A percentile compares a stretch with the other conserved stretches of the same genome.
These are phyloP conservation scores for Eulithis prunata DNA, from an alignment of 2,888 invertebrate genomes.

Conservation along the genomic window DNA sequence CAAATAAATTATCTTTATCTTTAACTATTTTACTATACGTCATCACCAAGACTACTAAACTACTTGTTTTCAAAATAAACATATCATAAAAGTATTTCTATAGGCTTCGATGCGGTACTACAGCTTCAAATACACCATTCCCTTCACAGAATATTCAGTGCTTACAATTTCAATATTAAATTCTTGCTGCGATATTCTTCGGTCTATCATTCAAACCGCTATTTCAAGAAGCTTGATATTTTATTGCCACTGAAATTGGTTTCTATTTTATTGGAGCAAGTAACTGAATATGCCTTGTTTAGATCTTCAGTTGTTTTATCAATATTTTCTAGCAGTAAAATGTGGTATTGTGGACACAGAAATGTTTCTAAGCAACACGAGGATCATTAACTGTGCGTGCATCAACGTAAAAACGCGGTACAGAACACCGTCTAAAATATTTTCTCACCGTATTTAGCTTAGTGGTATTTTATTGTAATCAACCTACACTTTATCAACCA, in stretches of 20 bases:
- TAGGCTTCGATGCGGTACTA: neutral
- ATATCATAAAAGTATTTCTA: neutral
- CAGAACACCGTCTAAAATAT: too few species aligned
- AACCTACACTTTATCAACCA: too few species aligned
- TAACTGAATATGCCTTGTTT: conserved; percentile 1
- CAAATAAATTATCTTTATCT: too few species aligned
- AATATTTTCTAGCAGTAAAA: neutral
- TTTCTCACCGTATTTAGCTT: too few species aligned
- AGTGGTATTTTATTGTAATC: too few species aligned
- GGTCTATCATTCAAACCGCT: conserved; percentile 48
- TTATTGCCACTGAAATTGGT: conserved; percentile 27
- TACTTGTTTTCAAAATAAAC: too few species aligned
- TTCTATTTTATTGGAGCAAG: conserved; percentile 22
- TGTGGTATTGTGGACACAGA: too few species aligned
- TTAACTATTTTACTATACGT: too few species aligned
- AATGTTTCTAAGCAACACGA: too few species aligned
- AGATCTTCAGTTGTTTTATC: conserved; percentile 6
- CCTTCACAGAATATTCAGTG: conserved; percentile 65
- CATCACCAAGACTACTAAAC: too few species aligned
- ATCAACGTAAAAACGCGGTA: too few species aligned
- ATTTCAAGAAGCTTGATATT: conserved; percentile 43
- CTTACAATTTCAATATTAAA: conserved; percentile 72
- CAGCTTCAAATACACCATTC: conserved; percentile 45
- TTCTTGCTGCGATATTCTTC: conserved; percentile 62
- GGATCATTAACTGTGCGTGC: too few species aligned